Conservation (phyloP, 2,888 invertebrate genomes). For the Caenorhabditis wallacei region DNA sequence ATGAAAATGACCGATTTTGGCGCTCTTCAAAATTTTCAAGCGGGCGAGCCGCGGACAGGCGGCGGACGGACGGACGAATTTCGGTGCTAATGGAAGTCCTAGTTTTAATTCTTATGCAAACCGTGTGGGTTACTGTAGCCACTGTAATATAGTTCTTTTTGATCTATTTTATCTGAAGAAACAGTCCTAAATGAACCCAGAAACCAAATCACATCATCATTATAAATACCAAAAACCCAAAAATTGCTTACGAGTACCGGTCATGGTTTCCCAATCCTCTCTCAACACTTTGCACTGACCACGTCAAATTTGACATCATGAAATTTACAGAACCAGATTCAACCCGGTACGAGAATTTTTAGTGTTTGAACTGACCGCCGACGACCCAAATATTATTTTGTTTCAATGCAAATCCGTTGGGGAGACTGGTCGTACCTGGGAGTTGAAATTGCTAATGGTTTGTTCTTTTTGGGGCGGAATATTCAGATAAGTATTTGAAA, state of each 20-base stretch:
- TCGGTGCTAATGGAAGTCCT: too few species aligned
- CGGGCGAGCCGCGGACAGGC: too few species aligned
- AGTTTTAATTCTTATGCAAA: too few species aligned
- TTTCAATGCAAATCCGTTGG: constrained; percentile 32
- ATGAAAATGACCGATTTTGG: too few species aligned
- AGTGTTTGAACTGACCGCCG: constrained; percentile 23
- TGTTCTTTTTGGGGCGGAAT: background rate
- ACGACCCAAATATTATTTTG: background rate
- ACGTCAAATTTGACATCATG: constrained; percentile 35
- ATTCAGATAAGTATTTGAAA: background rate
- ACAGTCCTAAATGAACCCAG: background rate
- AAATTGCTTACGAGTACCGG: constrained; percentile 2
- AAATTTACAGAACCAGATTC: constrained; percentile 10
- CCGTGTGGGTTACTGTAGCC: too few species aligned
- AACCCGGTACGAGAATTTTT: constrained; percentile 21
- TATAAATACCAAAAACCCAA: background rate
- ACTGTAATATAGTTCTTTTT: too few species aligned
- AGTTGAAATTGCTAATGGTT: background rate
- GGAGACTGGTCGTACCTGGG: constrained; percentile 26
- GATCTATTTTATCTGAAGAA: too few species aligned
- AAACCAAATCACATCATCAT: background rate
- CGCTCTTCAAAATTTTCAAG: too few species aligned
- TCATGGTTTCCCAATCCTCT: background rate
- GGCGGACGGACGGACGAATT: too few species aligned
- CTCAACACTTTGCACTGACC: constrained; percentile 32